phyloP scores from a whole-genome alignment of 2,797 vertebrate genomes.

The Anableps anableps region DNA sequence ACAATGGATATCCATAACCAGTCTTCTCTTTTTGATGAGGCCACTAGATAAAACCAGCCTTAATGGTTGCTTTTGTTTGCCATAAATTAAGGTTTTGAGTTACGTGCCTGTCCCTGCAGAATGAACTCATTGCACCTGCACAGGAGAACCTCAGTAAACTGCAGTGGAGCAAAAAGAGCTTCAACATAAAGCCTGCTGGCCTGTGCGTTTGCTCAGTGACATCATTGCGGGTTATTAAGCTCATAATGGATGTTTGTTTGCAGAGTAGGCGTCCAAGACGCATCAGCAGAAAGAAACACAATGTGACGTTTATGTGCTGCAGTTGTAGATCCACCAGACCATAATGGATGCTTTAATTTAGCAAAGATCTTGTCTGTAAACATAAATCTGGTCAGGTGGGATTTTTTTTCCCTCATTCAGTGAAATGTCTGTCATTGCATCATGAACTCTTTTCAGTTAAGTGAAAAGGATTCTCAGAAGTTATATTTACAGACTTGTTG shows the following conservation, averaged over 20 bases:
- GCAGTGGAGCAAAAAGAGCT: slow-evolving; percentile 35
- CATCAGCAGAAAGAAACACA: slow-evolving; percentile 27
- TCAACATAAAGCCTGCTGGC: slow-evolving; percentile 37
- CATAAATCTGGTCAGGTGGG: not conserved
- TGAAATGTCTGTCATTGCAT: slow-evolving; percentile 56
- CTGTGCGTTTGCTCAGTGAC: slow-evolving; percentile 65
- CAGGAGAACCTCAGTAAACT: slow-evolving; percentile 29
- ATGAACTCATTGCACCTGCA: slow-evolving; percentile 50
- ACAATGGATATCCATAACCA: slow-evolving; percentile 27
- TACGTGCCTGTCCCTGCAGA: slow-evolving; percentile 36
- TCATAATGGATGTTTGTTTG: slow-evolving; percentile 62
- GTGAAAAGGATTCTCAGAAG: not conserved
- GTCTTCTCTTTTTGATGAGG: slow-evolving; percentile 18
- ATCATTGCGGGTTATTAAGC: slow-evolving; percentile 46
- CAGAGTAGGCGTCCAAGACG: slow-evolving; percentile 25
- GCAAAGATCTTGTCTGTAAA: not conserved
- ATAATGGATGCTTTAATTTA: not conserved
- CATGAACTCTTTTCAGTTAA: not conserved
- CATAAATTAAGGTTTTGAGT: slow-evolving; percentile 60
- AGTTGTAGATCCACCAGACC: not conserved
- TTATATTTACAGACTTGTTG: not conserved
- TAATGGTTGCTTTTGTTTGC: slow-evolving; percentile 40
- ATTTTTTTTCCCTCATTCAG: not conserved
- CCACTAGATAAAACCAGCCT: slow-evolving; percentile 12
- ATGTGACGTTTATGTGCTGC: slow-evolving; percentile 3